phyloP scores from a whole-genome alignment of 1,140 invertebrate genomes.

The Danaus plexippus region DNA sequence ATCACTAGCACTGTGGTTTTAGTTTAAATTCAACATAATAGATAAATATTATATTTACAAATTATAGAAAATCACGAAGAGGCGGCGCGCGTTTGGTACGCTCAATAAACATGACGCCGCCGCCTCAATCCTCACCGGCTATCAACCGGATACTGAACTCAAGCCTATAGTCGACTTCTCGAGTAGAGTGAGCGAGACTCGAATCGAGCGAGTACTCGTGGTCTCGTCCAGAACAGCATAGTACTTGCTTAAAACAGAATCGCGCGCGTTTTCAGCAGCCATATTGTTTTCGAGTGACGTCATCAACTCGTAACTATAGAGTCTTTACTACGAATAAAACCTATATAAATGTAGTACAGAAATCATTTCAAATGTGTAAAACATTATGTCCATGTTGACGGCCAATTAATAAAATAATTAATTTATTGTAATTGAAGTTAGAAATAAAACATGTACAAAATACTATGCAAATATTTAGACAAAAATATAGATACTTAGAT shows the following conservation, averaged over 20 bases:
- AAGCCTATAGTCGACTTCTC: slow-evolving; percentile 21
- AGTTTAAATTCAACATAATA: slow-evolving; percentile 26
- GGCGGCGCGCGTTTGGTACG: slow-evolving; percentile 58
- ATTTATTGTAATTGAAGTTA: too few species aligned
- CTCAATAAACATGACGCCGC: slow-evolving; percentile 50
- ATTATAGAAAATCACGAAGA: slow-evolving; percentile 61
- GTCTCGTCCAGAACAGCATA: slow-evolving; percentile 29
- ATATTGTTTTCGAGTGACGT: slow-evolving; percentile 57
- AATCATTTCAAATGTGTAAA: too few species aligned
- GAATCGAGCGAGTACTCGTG: slow-evolving; percentile 41
- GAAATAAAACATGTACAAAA: too few species aligned
- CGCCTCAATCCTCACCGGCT: slow-evolving; percentile 66
- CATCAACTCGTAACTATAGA: slow-evolving; percentile 22
- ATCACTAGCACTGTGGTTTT: slow-evolving; percentile 20
- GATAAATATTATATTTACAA: slow-evolving; percentile 56
- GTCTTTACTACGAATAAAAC: background rate
- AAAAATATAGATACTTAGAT: too few species aligned
- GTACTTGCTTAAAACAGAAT: slow-evolving; percentile 31
- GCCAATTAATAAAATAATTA: too few species aligned
- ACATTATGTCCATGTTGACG: too few species aligned
- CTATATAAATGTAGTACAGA: background rate
- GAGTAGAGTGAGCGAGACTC: slow-evolving; percentile 31
- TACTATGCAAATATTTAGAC: too few species aligned
- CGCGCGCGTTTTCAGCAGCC: slow-evolving; percentile 43
- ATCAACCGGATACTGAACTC: slow-evolving; percentile 68